Evolutionary conservation across 2,113 vertebrate species (phyloP).

Genomic region (Rattus rattus): DNA sequence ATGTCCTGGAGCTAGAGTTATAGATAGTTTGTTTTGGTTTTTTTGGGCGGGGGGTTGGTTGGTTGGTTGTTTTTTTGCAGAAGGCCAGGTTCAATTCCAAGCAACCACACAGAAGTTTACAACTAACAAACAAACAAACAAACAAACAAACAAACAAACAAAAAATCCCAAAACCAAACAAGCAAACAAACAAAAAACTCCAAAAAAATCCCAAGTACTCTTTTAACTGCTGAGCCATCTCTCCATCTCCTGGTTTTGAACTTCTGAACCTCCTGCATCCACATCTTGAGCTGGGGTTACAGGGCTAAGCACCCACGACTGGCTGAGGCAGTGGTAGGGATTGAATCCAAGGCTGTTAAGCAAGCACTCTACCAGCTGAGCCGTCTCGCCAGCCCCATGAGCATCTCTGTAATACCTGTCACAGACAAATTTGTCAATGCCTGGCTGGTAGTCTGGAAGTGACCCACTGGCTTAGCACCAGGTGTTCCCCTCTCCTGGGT

Average conservation of each 20-base stretch:
- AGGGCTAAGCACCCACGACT: neutral
- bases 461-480: neutral
- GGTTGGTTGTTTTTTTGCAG: too few species aligned
- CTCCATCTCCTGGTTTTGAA: neutral
- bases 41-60: too few species aligned
- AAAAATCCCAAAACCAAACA: too few species aligned
- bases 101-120: too few species aligned
- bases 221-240: neutral
- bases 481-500: neutral
- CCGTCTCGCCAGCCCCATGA: neutral
- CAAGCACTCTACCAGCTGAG: neutral
- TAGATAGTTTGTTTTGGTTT: too few species aligned
- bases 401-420: neutral
- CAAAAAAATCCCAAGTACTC: neutral
- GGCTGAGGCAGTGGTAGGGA: neutral
- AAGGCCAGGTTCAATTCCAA: too few species aligned
- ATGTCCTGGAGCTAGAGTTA: neutral
- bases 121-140: too few species aligned
- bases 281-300: neutral
- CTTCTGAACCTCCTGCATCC: neutral
- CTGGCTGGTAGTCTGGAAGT: neutral
- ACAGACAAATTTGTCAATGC: neutral
- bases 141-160: too few species aligned
- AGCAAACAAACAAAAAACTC: too few species aligned
- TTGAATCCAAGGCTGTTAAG: neutral